These are phyloP conservation scores for Fabriciana adippe DNA, from an alignment of 2,888 invertebrate genomes.

Conservation along the genomic window DNA sequence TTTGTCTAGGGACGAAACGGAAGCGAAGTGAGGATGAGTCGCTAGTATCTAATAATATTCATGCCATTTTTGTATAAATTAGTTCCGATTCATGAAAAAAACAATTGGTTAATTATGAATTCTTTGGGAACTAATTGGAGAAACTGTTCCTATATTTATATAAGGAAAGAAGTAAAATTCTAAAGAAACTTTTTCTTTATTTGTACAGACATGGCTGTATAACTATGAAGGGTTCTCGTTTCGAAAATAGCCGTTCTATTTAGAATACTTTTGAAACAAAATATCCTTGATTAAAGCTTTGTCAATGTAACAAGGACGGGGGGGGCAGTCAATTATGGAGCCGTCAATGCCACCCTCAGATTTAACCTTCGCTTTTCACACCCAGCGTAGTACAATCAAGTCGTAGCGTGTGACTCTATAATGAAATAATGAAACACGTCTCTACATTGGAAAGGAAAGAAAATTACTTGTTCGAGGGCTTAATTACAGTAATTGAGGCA, in stretches of 20 bases:
- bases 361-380: not conserved
- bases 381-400: not conserved
- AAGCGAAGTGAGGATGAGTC: too few species aligned
- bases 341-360: not conserved
- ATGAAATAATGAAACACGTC: not conserved
- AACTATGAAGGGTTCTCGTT: too few species aligned
- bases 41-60: too few species aligned
- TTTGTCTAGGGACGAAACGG: too few species aligned
- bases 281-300: constrained; percentile 11
- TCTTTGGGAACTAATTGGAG: too few species aligned
- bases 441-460: constrained; percentile 2
- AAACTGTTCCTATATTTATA: too few species aligned
- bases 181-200: too few species aligned
- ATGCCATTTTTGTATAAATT: too few species aligned
- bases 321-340: constrained; percentile 6
- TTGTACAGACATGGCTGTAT: too few species aligned
- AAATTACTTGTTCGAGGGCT: not conserved
- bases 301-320: constrained; percentile 5
- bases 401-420: not conserved
- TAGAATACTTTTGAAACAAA: constrained; percentile 16
- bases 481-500: not conserved
- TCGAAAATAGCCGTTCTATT: not conserved
- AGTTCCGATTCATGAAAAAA: too few species aligned
- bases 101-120: too few species aligned
- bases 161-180: too few species aligned